A percentile compares a stretch with the other conserved stretches of the same genome.
phyloP scores from a whole-genome alignment of 2,113 vertebrate genomes.

The Campylomormyrus numenius region DNA sequence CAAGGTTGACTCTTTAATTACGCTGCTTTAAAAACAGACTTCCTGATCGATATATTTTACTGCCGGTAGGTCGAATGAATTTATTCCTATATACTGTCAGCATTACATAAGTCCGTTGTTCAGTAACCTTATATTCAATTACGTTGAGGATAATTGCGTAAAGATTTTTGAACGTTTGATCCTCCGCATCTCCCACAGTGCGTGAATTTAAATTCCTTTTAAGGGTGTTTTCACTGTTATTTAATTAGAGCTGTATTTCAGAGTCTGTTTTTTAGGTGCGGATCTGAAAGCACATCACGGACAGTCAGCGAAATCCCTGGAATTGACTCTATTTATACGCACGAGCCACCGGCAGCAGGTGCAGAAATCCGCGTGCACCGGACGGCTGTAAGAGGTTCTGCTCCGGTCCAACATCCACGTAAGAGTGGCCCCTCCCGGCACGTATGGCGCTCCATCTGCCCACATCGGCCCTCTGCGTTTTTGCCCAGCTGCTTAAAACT shows the following conservation, averaged over 20 bases:
- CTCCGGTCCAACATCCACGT: not conserved
- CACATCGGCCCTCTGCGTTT: not conserved
- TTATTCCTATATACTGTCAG: not conserved
- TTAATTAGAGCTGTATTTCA: not conserved
- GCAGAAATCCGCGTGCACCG: not conserved
- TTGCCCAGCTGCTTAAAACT: not conserved
- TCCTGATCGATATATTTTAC: not conserved
- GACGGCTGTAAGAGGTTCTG: not conserved
- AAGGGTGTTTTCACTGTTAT: not conserved
- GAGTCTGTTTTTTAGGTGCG: not conserved
- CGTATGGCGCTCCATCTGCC: not conserved
- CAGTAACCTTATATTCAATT: not conserved
- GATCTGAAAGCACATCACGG: not conserved
- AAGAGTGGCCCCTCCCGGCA: not conserved
- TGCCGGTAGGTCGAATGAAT: not conserved
- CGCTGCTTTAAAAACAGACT: not conserved
- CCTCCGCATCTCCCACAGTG: not conserved
- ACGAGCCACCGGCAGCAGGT: not conserved
- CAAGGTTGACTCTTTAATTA: not conserved
- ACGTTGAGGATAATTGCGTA: not conserved
- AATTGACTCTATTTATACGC: not conserved
- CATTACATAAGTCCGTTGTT: not conserved
- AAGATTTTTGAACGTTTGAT: not conserved
- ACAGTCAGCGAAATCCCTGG: not conserved
- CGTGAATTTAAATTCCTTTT: not conserved